Base-by-base conservation (phyloP, 2,113 vertebrate genomes). In the pig (Sus scrofa) region DNA sequence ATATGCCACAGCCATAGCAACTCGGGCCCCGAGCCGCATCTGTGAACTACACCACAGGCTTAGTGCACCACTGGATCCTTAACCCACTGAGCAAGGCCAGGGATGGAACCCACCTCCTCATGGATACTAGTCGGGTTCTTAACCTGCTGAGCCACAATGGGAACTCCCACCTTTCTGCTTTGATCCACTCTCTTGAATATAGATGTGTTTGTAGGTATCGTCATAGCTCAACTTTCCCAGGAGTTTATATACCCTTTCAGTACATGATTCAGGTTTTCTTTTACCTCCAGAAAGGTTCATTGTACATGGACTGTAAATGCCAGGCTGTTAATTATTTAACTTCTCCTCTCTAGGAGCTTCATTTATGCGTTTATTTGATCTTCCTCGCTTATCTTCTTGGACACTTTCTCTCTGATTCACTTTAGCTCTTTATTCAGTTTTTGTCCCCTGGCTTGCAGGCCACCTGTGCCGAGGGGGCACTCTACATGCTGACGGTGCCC, bases 401-500 rank as follows among this genome's bases (percentile, higher is more conserved):
- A 82, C 37, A 27, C 78, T 27, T 73, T 26, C 30, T 20, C 78
- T 27, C 62, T 19, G 3, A 62, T 52, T 54, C 22, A 7, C 52
- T 34, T 62, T 73, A 60, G 56, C 67, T n/a, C 56, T 91, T 34
- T 13, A 20, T 20, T 19, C 89, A 54, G 4, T 50, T 71, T 62
- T 22, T 71, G 30, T 50, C 27, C 37, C 65, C 16, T 58, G 97
- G 15, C 44, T 75, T 71, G 19, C 89, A 99, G 98, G 98, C 97
- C 84, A 98, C 98, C 87, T 96, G 97, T 56, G 77, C 83, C 54
- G 93, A 96, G 62, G 99, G 98, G 34, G 95, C 88, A 16, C 68
- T 99, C 63, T 96, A 97, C 0, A 97, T 86, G 2, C 94, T 99
- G 6, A 96, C 86, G 6, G 98, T 97, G 93, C 96, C 98, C 39